Evolutionary conservation across 2,113 vertebrate genomes (phyloP).

Genomic region (Ochotona princeps): DNA sequence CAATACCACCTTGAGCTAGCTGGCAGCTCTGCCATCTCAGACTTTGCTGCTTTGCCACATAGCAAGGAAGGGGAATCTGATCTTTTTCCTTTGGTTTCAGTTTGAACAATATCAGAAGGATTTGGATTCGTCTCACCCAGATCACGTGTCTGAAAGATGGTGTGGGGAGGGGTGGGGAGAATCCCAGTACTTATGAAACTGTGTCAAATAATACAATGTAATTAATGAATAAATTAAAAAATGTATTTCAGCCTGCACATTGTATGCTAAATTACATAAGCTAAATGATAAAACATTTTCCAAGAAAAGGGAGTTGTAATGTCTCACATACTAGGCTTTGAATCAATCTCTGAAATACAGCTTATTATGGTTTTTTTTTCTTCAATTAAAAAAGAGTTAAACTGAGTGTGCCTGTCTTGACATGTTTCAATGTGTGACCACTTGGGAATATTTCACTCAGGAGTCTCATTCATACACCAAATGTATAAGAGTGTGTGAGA

Average conservation of each 20-base stretch:
- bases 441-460: not conserved
- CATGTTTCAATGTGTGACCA: not conserved
- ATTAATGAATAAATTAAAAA: too few relatives aligned
- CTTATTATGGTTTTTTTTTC: conserved; percentile 80
- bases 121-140: rapidly evolving
- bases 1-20: not conserved
- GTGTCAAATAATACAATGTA: too few relatives aligned
- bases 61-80: not conserved
- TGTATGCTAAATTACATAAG: conserved; percentile 75
- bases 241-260: conserved; percentile 79
- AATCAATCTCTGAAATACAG: conserved; percentile 74
- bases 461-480: not conserved
- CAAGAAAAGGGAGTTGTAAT: conserved; percentile 77
- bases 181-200: too few relatives aligned
- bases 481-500: not conserved
- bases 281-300: conserved; percentile 81
- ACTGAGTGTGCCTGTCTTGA: not conserved
- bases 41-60: not conserved
- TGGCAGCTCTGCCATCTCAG: not conserved
- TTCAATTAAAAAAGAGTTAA: conserved; percentile 67
- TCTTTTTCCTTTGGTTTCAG: not conserved
- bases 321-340: conserved; percentile 69
- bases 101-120: not conserved
- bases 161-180: too few relatives aligned
- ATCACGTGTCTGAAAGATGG: not conserved